Base-by-base conservation (phyloP, 2,888 invertebrate species). In the Drosophila mimica region DNA sequence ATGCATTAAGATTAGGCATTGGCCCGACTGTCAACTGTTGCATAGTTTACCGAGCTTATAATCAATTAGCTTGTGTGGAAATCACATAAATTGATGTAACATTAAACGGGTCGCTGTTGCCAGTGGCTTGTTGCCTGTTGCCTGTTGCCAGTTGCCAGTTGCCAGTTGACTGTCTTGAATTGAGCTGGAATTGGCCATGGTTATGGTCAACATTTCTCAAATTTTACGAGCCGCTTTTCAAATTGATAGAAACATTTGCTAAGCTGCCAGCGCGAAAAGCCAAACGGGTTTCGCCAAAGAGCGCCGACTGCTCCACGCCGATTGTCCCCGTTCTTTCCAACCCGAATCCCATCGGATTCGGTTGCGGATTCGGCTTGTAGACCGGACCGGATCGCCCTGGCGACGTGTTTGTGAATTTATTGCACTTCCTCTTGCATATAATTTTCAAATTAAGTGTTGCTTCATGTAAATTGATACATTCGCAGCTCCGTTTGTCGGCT, bases 11-110 rank as follows among this genome's bases (percentile, higher is more conserved):
- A 77, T 77, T 77, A 56, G 63, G 17, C 60, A 62, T 40, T 62
- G 15, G 59, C 25, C 8, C 9, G 53, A 33, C 62, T 62, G 69
- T 74, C 70, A 78, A 36, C 53, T 36, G 54, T 48, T 46, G 75
- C 33, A 76, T 73, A 76, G 65, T 63, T 71, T 53, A 54, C 33
- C 48, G 30, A 74, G 68, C 79, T 74, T 70, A 83, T 91, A 90
- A 91, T 89, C 90, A 91, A 91, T 92, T 91, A 91, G 91, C 87
- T 83, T 82, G 82, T 88, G 87, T 79, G 88, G 81, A 91, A 90
- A 88, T 88, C 86, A 83, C 90, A 91, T 92, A 92, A 91, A 92
- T 91, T 91, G 79, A 73, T 74, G 81, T 67, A 84, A 81, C 85
- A 76, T 84, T 84, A 88, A 88, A 84, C 83, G 88, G 82, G 70